Evolutionary conservation across 2,888 invertebrate genomes (phyloP), one percentile per base, ranked within the genome.

Genomic region (Caradrina kadenii): DNA sequence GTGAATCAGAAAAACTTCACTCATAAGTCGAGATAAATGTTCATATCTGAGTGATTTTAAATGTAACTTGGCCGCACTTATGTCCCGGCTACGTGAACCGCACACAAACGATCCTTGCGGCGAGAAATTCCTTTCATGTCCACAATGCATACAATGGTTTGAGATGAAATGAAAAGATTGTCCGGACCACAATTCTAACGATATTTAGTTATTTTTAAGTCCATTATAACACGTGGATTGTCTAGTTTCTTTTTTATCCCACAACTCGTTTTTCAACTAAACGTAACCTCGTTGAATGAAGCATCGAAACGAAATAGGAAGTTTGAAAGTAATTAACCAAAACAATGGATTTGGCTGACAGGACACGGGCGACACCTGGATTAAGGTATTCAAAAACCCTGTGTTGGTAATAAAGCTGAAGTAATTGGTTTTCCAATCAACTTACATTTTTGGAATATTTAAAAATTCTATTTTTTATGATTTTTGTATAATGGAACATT

Each of bases 11-110:
- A 52, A 68, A 71, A 54, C 50, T 21, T 39, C 49, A 54, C 65
- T 69, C 69, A 59, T 80, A 83, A 78, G 66, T 73, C 77, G 70
- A 79, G 82, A 86, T 83, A 83, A 85, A 78, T 65, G 72, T 79
- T 74, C 53, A 68, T 70, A 63, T 77, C 80, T 78, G 85, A 91
- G 91, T 89, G 88, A 85, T 84, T 89, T 89, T 80, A 82, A 89
- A 84, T 89, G 89, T 90, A 87, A 71, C 74, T 66, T 69, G 53
- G 63, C 68, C 80, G 69, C 79, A 83, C 81, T 84, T 82, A 76
- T 63, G 26, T 53, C 71, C 52, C 39, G 17, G 31, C 80, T 82
- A 89, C 91, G 91, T 90, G 91, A 83, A 79, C 48, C 60, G 69
- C 84, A 81, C 73, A 85, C 82, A 79, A 86, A 87, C 49, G 72